A percentile compares a stretch with the other conserved stretches of the same genome.
These are phyloP conservation scores for Drosophila anomelani DNA, from an alignment of 2,888 invertebrate genomes.

Conservation along the genomic window DNA sequence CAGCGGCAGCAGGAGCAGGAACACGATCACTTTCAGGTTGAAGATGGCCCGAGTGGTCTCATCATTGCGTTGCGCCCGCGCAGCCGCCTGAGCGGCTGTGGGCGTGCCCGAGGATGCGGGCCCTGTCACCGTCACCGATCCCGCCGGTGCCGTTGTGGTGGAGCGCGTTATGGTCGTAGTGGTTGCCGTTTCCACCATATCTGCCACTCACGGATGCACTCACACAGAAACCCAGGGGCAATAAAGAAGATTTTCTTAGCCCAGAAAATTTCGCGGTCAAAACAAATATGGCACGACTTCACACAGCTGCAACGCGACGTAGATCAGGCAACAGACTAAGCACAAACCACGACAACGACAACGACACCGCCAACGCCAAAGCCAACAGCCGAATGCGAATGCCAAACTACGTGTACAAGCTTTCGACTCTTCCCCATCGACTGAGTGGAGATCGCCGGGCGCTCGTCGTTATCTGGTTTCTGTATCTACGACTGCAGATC, in stretches of 20 bases:
- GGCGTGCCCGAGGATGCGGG: conserved; percentile 43
- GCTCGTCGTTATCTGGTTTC: conserved; percentile 59
- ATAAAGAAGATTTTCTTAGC: conserved; percentile 8
- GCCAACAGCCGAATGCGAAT: conserved; percentile 44
- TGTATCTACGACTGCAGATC: conserved; percentile 57
- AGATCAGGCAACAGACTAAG: conserved; percentile 26
- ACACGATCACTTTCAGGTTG: conserved; percentile 80
- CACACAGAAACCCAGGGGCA: conserved; percentile 7
- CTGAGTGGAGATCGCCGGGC: conserved; percentile 61
- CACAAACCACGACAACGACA: conserved; percentile 4
- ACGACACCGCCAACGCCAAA: conserved; percentile 33
- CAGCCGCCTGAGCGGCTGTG: conserved; percentile 41
- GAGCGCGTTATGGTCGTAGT: conserved; percentile 77
- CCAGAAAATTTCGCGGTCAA: conserved; percentile 37
- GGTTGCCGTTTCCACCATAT: conserved; percentile 80
- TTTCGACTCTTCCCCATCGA: conserved; percentile 43
- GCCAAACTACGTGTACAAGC: conserved; percentile 42
- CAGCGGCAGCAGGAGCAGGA: conserved; percentile 79
- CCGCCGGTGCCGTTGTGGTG: conserved; percentile 49
- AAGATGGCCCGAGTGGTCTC: conserved; percentile 79
- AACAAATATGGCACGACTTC: conserved; percentile 35
- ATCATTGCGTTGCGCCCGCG: conserved; percentile 69
- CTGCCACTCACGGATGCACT: conserved; percentile 23
- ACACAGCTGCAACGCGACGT: conserved; percentile 33
- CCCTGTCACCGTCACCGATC: conserved; percentile 35